Conservation (phyloP, 53 echinoderm and acorn worm species). For the Henricia sp. region DNA sequence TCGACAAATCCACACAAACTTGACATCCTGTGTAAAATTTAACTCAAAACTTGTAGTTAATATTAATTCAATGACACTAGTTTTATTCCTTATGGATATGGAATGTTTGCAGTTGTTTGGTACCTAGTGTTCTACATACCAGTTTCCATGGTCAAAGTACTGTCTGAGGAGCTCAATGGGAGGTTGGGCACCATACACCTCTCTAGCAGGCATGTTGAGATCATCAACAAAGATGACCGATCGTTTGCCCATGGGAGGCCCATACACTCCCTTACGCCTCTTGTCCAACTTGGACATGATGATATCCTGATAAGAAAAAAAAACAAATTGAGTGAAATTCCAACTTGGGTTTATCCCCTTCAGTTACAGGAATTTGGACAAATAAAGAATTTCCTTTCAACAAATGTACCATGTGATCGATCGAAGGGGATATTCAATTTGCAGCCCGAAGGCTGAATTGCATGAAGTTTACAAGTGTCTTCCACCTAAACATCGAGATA, state of each 20-base stretch:
- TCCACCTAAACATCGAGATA: too few relatives aligned
- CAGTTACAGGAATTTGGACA: too few relatives aligned
- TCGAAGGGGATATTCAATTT: too few relatives aligned
- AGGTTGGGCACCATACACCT: constrained; percentile 95
- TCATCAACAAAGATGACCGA: constrained; percentile 99
- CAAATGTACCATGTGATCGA: too few relatives aligned
- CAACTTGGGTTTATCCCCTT: too few relatives aligned
- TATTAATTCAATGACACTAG: neutral
- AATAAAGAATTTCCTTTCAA: too few relatives aligned
- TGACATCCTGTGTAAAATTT: neutral
- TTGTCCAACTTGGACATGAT: constrained; percentile 99
- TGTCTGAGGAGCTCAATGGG: constrained; percentile 96
- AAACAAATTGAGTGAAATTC: too few relatives aligned
- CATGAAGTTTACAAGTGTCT: too few relatives aligned
- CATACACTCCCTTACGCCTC: constrained; percentile 93
- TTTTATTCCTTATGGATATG: too few relatives aligned
- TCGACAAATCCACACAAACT: neutral
- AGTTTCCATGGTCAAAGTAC: constrained; percentile 97
- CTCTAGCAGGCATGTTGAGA: constrained; percentile 98
- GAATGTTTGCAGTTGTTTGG: neutral
- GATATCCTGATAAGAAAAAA: constrained; percentile 71
- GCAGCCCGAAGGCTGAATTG: too few relatives aligned
- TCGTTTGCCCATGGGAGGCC: constrained; percentile 96
- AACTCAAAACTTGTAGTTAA: neutral
- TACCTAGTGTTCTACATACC: constrained; percentile 69